These are phyloP conservation scores for Pyrrhia umbra DNA, from an alignment of 2,888 invertebrate species.

Conservation along the genomic window DNA sequence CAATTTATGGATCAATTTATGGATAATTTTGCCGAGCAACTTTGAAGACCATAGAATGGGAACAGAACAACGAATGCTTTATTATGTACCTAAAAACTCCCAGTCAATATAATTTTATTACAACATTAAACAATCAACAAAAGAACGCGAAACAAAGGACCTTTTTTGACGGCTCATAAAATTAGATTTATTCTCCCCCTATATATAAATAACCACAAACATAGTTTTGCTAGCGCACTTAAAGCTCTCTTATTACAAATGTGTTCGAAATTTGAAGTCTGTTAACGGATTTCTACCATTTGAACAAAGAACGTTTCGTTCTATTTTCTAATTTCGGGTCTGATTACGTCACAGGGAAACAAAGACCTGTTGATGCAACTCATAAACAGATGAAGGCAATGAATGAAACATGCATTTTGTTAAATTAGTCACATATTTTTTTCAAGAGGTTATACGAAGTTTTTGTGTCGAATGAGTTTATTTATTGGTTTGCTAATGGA, in stretches of 20 bases:
- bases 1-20: constrained; percentile 53
- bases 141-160: constrained; percentile 69
- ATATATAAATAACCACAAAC: constrained; percentile 58
- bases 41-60: constrained; percentile 38
- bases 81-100: constrained; percentile 34
- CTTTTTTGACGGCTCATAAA: constrained; percentile 70
- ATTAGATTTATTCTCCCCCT: constrained; percentile 70
- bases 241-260: constrained; percentile 57
- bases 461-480: constrained; percentile 57
- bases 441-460: constrained; percentile 57
- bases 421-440: constrained; percentile 67
- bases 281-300: constrained; percentile 70
- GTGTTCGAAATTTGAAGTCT: constrained; percentile 60
- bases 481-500: constrained; percentile 48
- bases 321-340: constrained; percentile 82
- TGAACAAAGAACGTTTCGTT: constrained; percentile 80
- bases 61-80: constrained; percentile 47
- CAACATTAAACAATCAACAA: constrained; percentile 60
- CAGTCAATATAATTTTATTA: constrained; percentile 63
- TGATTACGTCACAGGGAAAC: constrained; percentile 80
- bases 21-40: constrained; percentile 43
- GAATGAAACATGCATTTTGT: constrained; percentile 72
- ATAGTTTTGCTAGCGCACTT: constrained; percentile 51
- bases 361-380: constrained; percentile 77
- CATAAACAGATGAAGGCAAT: constrained; percentile 77